Evolutionary conservation across 2,888 invertebrate species (phyloP).

Genomic region (Tineola bisselliella): DNA sequence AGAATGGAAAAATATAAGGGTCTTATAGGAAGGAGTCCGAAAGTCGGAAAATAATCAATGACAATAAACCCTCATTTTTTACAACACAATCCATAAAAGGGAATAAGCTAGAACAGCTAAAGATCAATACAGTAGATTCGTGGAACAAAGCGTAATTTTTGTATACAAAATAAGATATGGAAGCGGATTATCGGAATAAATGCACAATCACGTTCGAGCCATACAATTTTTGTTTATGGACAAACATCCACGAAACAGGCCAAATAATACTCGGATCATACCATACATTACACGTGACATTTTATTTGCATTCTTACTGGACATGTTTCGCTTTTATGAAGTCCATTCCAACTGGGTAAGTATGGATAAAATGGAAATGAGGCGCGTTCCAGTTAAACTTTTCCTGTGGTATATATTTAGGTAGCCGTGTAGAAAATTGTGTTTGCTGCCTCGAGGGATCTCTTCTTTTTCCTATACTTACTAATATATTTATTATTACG

Average conservation of each 20-base stretch:
- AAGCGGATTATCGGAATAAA: slow-evolving; percentile 15
- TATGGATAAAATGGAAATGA: slow-evolving; percentile 13
- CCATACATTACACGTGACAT: slow-evolving; percentile 17
- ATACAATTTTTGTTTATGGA: slow-evolving; percentile 19
- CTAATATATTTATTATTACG: neutral
- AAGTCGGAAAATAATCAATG: neutral
- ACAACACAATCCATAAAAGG: neutral
- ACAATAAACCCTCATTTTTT: neutral
- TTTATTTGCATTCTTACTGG: slow-evolving; percentile 19
- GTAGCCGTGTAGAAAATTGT: slow-evolving; percentile 10
- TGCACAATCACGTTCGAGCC: slow-evolving; percentile 26
- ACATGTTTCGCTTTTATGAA: slow-evolving; percentile 17
- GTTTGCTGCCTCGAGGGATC: neutral
- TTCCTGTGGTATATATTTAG: too few relatives aligned
- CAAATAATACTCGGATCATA: slow-evolving; percentile 17
- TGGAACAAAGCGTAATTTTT: neutral
- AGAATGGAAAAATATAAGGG: neutral
- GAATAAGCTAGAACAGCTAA: slow-evolving; percentile 1
- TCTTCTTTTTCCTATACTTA: neutral
- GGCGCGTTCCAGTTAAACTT: slow-evolving; percentile 7
- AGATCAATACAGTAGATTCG: slow-evolving; percentile 1
- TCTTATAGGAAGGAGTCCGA: neutral
- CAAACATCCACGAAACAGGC: slow-evolving; percentile 16
- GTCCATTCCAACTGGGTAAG: slow-evolving; percentile 8
- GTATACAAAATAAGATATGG: neutral